These are phyloP conservation scores for Drosophila infuscata DNA, from an alignment of 2,888 invertebrate species.

Conservation along the genomic window DNA sequence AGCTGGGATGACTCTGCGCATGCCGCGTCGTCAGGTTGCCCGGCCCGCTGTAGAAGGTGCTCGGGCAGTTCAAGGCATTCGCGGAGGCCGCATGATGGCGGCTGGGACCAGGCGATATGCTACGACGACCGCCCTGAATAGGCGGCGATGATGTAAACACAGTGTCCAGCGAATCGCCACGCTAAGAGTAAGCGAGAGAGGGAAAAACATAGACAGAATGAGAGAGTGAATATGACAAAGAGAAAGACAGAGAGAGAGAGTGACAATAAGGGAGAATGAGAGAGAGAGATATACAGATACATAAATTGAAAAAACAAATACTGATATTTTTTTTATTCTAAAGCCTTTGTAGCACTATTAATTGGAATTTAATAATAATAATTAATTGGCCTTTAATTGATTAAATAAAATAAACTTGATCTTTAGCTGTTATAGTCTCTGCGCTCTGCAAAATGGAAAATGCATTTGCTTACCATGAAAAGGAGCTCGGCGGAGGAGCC, in stretches of 20 bases:
- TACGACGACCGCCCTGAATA: slow-evolving; percentile 72
- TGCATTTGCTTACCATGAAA: slow-evolving; percentile 83
- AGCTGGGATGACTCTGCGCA: slow-evolving; percentile 71
- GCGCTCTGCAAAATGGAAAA: background rate
- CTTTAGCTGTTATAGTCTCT: background rate
- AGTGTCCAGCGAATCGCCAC: slow-evolving; percentile 89
- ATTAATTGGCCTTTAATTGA: no score
- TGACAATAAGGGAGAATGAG: background rate
- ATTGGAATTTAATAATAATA: no score
- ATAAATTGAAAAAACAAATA: background rate
- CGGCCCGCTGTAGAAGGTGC: slow-evolving; percentile 65
- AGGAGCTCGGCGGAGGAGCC: slow-evolving; percentile 84
- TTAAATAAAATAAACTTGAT: background rate
- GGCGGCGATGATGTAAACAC: slow-evolving; percentile 88
- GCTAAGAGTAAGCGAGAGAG: slow-evolving; percentile 82
- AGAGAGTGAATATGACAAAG: background rate
- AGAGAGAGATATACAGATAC: background rate
- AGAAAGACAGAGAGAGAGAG: background rate
- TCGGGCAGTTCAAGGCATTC: slow-evolving; percentile 65
- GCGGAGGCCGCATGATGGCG: slow-evolving; percentile 69
- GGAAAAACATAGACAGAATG: background rate
- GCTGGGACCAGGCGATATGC: slow-evolving; percentile 78
- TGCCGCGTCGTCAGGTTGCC: slow-evolving; percentile 64
- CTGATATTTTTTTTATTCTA: background rate
- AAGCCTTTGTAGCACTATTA: background rate